Evolutionary conservation across 2,888 invertebrate species (phyloP), one percentile per base, ranked within the genome.

Genomic region (Syrista parreyssii): DNA sequence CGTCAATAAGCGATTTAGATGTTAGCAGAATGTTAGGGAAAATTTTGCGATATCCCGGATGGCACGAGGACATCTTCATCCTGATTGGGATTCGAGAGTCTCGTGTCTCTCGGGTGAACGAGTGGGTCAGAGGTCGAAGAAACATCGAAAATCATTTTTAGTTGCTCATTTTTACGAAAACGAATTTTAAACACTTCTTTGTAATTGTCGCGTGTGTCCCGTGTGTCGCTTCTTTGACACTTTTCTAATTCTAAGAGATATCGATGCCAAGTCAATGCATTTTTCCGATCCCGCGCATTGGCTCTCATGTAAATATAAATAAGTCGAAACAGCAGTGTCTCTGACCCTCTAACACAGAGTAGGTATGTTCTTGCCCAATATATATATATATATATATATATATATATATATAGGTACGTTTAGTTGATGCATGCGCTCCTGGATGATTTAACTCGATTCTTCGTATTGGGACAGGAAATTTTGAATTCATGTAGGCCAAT

Each of bases 1-100:
- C 83, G 88, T 88, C 88, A 88, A 88, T 86, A 86, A 85, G 83
- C 84, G 80, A 83, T 77, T 82, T 81, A 83, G 81, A 77, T 82
- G 77, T 79, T 83, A 82, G 78, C 75, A 75, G 78, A 74, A 68
- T 69, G 69, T 30, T 30, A 32, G 15, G 69, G 69, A 32, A 32
- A 30, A 32, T 32, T 73, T 73, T 35, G 12, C 35, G 33, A 34
- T 12, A 73, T 73, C 34, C 73, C 23, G 34, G 11, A 34, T 6
- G 69, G 4, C 30, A 40, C 40, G 40, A 40, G 40, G 40, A 15
- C 40, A 15, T 40, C 40, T 40, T 40, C 6, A 15, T 40, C 6
- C 15, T 15, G 6, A 6, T 40, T 6, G 40, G 15, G 15, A 40
- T 40, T 40, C 40, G 40, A 40, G 40, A 40, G 15, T 15, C 40